These are phyloP conservation scores for Falcaria lacertinaria DNA, from an alignment of 2,888 invertebrate genomes.

Conservation along the genomic window DNA sequence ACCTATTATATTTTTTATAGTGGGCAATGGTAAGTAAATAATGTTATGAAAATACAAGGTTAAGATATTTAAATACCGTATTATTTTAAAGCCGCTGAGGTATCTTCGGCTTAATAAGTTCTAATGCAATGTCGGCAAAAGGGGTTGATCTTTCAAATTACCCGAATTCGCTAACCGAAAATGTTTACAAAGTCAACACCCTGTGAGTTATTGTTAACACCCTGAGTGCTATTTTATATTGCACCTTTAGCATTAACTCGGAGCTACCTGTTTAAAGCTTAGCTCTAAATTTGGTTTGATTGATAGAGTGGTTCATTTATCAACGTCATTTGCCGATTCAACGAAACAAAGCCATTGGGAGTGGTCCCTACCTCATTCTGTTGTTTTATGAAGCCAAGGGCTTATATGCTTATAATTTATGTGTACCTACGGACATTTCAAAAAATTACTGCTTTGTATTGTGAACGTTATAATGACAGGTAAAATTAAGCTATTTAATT, in stretches of 20 bases:
- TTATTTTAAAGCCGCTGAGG: too few relatives aligned
- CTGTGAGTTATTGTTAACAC: too few relatives aligned
- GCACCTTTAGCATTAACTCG: slow-evolving; percentile 6
- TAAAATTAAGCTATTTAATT: too few relatives aligned
- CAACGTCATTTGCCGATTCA: slow-evolving; percentile 49
- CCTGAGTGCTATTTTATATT: too few relatives aligned
- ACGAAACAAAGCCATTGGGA: slow-evolving; percentile 36
- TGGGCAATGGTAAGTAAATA: too few relatives aligned
- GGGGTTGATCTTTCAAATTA: neutral
- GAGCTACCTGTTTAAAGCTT: slow-evolving; percentile 38
- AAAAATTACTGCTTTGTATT: neutral
- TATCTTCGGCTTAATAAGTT: neutral
- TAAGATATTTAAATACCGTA: too few relatives aligned
- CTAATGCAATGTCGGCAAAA: neutral
- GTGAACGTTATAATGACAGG: too few relatives aligned
- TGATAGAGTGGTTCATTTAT: slow-evolving; percentile 53
- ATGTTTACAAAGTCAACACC: neutral
- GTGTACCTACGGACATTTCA: neutral
- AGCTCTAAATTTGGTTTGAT: slow-evolving; percentile 40
- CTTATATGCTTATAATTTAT: neutral
- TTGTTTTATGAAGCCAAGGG: slow-evolving; percentile 32
- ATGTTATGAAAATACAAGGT: too few relatives aligned
- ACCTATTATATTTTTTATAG: too few relatives aligned
- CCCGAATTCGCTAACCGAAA: neutral
- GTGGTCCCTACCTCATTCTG: slow-evolving; percentile 14